Evolutionary conservation across 2,113 vertebrate species (phyloP).

Genomic region (Gymnorhina tibicen): DNA sequence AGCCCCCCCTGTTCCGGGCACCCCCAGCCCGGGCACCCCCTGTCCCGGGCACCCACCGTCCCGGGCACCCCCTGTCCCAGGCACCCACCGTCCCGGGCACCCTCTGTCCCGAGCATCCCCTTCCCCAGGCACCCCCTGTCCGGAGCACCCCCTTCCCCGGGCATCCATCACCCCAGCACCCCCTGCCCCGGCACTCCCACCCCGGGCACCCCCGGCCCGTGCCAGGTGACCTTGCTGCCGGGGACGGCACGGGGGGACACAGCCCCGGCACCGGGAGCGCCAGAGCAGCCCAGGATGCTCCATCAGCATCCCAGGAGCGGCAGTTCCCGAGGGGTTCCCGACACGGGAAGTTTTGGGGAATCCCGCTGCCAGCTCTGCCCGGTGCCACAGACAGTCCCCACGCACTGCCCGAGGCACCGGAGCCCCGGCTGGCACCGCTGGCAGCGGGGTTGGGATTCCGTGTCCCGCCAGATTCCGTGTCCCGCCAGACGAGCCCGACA

Average conservation of each 20-base stretch:
- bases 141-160: not conserved
- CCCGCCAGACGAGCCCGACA: not conserved
- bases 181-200: not conserved
- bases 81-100: accelerated
- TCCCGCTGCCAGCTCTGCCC: accelerated
- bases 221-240: not conserved
- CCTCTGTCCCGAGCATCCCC: not conserved
- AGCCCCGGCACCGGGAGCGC: not conserved
- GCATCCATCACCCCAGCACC: not conserved
- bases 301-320: not conserved
- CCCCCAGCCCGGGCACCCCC: no score
- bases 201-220: not conserved
- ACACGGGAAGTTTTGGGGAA: not conserved
- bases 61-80: accelerated
- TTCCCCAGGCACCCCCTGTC: no score
- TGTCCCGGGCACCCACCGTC: not conserved
- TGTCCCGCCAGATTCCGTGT: not conserved
- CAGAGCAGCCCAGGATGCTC: not conserved
- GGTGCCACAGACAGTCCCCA: not conserved
- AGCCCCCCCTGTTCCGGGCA: no score
- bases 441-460: not conserved
- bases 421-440: not conserved
- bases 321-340: not conserved
- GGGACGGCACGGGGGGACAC: accelerated
- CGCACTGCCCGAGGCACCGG: accelerated